A percentile compares a stretch with the other conserved stretches of the same genome.
Conservation (phyloP, 2,113 vertebrate species). For the Myotis yumanensis region DNA sequence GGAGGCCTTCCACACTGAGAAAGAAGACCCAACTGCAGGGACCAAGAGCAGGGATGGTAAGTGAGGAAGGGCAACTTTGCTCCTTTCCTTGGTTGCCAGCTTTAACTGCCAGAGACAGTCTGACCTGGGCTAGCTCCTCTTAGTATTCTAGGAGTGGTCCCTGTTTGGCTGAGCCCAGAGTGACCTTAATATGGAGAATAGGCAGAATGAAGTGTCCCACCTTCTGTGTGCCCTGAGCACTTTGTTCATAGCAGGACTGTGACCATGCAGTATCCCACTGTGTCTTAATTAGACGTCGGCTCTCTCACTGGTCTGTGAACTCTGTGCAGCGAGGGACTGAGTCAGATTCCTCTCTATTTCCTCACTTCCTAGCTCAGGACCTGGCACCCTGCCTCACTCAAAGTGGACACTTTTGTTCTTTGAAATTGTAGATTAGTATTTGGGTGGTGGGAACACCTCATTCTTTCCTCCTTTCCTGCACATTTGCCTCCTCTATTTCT, state of each 20-base stretch:
- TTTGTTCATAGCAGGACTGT: background rate
- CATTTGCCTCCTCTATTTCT: conserved; percentile 43
- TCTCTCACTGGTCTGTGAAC: background rate
- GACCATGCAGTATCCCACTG: background rate
- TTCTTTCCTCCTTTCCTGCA: background rate
- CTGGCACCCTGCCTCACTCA: background rate
- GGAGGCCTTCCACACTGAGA: background rate
- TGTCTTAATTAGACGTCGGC: background rate
- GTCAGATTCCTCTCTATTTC: background rate
- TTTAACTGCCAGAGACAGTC: background rate
- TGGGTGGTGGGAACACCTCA: background rate
- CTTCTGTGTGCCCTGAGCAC: background rate
- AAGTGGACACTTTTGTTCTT: background rate
- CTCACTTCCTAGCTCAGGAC: background rate
- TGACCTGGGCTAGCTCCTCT: background rate
- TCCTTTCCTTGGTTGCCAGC: background rate
- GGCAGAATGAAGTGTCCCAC: background rate
- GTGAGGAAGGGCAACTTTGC: background rate
- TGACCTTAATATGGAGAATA: background rate
- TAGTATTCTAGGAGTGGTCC: background rate
- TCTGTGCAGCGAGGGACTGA: background rate
- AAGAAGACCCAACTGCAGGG: background rate
- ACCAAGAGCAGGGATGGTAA: background rate
- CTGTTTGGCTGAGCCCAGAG: background rate
- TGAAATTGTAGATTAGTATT: background rate